Percentiles rank a stretch among this genome's conserved stretches.
Conservation (phyloP, 2,888 invertebrate genomes). For the Psylliodes chrysocephalus region DNA sequence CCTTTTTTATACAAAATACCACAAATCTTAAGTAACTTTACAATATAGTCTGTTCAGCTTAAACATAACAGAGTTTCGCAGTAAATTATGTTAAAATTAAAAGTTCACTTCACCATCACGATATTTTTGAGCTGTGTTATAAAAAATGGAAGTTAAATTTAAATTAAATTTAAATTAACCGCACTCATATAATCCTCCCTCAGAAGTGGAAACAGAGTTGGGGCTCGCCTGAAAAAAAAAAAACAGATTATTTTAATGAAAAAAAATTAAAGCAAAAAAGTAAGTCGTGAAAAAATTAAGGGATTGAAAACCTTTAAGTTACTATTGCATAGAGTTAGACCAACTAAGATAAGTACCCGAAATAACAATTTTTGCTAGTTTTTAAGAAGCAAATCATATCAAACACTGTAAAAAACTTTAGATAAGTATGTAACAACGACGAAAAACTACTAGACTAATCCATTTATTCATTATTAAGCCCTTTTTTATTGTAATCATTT, state of each 20-base stretch:
- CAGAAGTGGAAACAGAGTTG: slow-evolving; percentile 72
- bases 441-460: too few relatives aligned
- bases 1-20: background rate
- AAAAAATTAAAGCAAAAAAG: background rate
- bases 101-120: slow-evolving; percentile 19
- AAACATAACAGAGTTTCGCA: background rate
- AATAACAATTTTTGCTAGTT: too few relatives aligned
- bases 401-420: too few relatives aligned
- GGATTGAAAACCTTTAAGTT: too few relatives aligned
- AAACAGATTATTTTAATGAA: slow-evolving; percentile 5
- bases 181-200: slow-evolving; percentile 75
- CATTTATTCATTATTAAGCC: too few relatives aligned
- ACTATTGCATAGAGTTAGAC: too few relatives aligned
- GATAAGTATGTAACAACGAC: too few relatives aligned
- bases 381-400: too few relatives aligned
- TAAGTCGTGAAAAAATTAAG: too few relatives aligned
- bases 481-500: too few relatives aligned
- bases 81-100: background rate
- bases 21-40: background rate
- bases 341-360: too few relatives aligned
- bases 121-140: slow-evolving; percentile 25
- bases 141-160: slow-evolving; percentile 43
- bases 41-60: background rate
- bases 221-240: slow-evolving; percentile 70
- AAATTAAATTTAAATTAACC: slow-evolving; percentile 64